A percentile compares a stretch with the other conserved stretches of the same genome.
These are phyloP conservation scores for Pavo muticus DNA, from an alignment of 2,113 vertebrate species.

Conservation along the genomic window DNA sequence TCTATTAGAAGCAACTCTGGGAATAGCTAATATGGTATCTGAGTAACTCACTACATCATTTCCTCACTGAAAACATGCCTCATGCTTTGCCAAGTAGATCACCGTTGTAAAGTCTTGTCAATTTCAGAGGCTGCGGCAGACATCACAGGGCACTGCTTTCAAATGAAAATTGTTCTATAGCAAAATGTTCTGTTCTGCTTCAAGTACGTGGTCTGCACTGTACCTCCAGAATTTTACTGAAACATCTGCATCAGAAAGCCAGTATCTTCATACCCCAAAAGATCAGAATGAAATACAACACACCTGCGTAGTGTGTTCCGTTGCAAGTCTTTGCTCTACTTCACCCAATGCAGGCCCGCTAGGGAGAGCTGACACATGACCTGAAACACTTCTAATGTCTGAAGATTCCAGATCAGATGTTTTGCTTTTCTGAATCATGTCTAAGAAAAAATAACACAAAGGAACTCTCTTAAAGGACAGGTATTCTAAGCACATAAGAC, in stretches of 20 bases:
- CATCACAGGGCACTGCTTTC: neutral
- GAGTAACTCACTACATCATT: neutral
- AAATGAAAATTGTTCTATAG: neutral
- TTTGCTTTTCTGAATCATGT: neutral
- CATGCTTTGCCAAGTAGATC: neutral
- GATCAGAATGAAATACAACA: neutral
- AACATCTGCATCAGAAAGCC: neutral
- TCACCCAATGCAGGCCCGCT: neutral
- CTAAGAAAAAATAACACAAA: neutral
- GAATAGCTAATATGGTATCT: neutral
- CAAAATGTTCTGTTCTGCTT: neutral
- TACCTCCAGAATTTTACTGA: neutral
- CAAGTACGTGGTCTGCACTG: neutral
- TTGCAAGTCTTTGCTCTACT: neutral
- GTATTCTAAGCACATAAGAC: neutral
- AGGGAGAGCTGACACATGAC: accelerated
- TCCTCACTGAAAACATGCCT: neutral
- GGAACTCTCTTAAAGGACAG: neutral
- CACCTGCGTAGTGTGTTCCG: neutral
- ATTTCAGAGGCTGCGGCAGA: neutral
- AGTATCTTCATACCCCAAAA: neutral
- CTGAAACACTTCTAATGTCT: neutral
- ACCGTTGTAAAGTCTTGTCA: neutral
- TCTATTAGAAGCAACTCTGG: neutral
- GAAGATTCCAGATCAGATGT: neutral